phyloP scores from a whole-genome alignment of 2,797 vertebrate species.

The Phrynocephalus vlangalii region DNA sequence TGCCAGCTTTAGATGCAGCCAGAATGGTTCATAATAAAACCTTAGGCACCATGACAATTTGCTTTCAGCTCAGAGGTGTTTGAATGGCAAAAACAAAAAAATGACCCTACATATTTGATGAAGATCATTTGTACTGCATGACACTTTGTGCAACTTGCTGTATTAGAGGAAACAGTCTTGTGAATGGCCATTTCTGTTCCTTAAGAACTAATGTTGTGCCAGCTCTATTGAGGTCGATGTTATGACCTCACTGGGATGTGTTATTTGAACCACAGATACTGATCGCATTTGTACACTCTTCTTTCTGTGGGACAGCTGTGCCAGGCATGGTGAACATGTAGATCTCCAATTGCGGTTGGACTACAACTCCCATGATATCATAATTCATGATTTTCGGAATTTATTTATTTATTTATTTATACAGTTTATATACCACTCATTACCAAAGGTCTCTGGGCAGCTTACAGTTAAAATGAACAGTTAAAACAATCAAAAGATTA shows the following conservation, averaged over 20 bases:
- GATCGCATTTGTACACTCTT: not conserved
- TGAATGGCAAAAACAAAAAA: not conserved
- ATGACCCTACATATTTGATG: not conserved
- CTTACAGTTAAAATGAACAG: no score
- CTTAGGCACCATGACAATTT: not conserved
- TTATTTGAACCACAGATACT: not conserved
- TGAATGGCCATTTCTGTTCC: not conserved
- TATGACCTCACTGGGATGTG: not conserved
- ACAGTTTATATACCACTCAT: no score
- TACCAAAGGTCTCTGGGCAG: no score
- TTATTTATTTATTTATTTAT: no score
- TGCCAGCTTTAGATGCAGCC: not conserved
- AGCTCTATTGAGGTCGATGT: not conserved
- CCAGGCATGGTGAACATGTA: no score
- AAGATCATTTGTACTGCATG: not conserved
- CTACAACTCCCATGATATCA: no score
- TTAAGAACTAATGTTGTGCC: not conserved
- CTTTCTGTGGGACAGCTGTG: not conserved
- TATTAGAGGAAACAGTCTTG: not conserved
- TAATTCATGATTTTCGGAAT: no score
- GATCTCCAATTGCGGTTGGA: no score
- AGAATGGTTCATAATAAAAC: slow-evolving; percentile 7
- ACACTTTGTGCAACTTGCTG: not conserved
- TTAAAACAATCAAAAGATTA: no score
- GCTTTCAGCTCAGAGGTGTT: not conserved